Evolutionary conservation across 2,888 invertebrate genomes (phyloP), one percentile per base, ranked within the genome.

Genomic region (Pristionchus exspectatus): DNA sequence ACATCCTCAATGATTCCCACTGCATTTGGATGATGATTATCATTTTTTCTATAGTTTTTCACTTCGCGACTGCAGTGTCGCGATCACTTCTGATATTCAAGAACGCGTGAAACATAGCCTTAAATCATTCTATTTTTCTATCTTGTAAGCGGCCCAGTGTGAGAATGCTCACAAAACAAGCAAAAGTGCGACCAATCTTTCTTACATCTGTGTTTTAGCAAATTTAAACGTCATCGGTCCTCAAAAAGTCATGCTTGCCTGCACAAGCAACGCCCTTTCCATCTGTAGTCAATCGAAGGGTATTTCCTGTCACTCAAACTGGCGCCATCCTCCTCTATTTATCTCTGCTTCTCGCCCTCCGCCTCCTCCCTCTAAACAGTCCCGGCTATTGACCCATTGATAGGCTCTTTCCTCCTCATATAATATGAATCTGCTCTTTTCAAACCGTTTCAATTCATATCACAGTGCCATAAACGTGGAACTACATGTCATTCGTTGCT

Each of bases 281-380:
- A 38, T 30, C 74, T 30, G 74, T 38, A 74, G 74, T 38, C 30
- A 72, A 7, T 14, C 33, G 30, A 38, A 4, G 74, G 33, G 74
- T 24, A 30, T 85, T 90, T 87, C 88, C 90, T 90, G 72, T 56
- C 83, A 33, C 12, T 77, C 30, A 44, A 24, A 33, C 38, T 27
- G 83, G n/a, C 69, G n/a, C 69, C 72, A 27, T 63, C 77, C 30
- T 84, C 85, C 74, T 63, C n/a, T 81, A n/a, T 81, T 50, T 81
- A n/a, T 81, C 81, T 81, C 50, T 81, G 50, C 50, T 27, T 81
- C 81, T 81, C 81, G 50, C 44, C 24, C 77, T 59, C 69, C 59
- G 81, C 33, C 54, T 30, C 30, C 33, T 30, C 63, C n/a, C 54
- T 30, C 44, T 38, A n/a, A 27, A 77, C 74, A 86, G 44, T 87